Evolutionary conservation across 2,797 vertebrate genomes (phyloP), one percentile per base, ranked within the genome.

Genomic region (Atherinosoma microstoma): DNA sequence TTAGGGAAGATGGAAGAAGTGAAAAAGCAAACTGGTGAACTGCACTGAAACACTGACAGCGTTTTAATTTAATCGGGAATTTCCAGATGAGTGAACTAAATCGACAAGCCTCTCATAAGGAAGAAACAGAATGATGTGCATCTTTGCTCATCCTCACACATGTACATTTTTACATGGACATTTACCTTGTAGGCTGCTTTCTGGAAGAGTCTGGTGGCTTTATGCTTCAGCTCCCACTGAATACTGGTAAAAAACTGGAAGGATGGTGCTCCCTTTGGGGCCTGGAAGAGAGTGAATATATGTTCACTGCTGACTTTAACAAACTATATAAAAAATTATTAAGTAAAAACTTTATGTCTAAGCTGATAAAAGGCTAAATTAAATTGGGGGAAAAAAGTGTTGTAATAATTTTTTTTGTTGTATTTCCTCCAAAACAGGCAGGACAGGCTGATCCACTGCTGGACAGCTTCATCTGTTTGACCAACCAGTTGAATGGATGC

Each of bases 171-270:
- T 20, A 63, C 69, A 49, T 70, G 29, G 67, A 56, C 60, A 18
- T 32, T 27, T 93, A 98, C 98, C 97, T 96, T 97, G 73, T 93
- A 95, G 4, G 93, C 95, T 56, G 93, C 95, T 89, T 98, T 96
- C 71, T 97, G 96, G 82, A 98, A 97, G 58, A 92, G 91, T 60
- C 79, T 91, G 58, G 96, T 85, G 45, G 88, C 91, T 79, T 94
- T 89, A 8, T 84, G 93, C 66, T 90, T 96, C 64, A 84, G 84
- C 67, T 93, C 90, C 94, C 95, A 96, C 11, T 84, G 90, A 57
- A 95, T 91, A 68, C 93, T 93, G n/a, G 11, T 11, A 66, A 95
- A 91, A 29, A 92, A 84, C 60, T 94, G 89, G 58, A 98, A 97
- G 24, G 84, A 90, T 1, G 96, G 96, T 11, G 35, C 57, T 45